Base-by-base conservation (phyloP, 2,888 invertebrate genomes). In the Galerucella pusilla region DNA sequence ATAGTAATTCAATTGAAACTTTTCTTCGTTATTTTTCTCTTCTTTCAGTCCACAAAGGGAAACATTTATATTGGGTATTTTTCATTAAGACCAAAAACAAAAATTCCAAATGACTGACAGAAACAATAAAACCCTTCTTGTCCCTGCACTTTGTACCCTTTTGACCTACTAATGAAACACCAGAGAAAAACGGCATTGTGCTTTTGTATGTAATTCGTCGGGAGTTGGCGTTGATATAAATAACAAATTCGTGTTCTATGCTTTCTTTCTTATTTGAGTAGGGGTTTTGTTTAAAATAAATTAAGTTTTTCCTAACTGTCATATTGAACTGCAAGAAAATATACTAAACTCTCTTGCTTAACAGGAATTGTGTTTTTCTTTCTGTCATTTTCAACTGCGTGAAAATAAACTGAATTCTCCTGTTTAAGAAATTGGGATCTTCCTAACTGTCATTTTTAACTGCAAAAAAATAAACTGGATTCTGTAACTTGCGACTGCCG, bases 151-250 rank as follows among this genome's bases (percentile, higher is more conserved):
- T 42, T 42, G 35, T 35, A 49, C 68, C 67, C 73, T 73, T 73
- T 72, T 42, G 73, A 73, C 73, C 73, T 68, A 73, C 60, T 73
- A 73, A 73, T 68, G 61, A 61, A 60, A 42, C 67, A 20, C 61
- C 65, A 57, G 61, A 61, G 42, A 61, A 61, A 61, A 61, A 61
- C 61, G 12, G 35, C 28, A 12, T 42, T 61, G 4, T 61, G 61
- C 9, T 11, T 61, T 35, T 35, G 61, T 61, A 35, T 59, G 11
- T 61, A 61, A 61, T 61, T 61, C 61, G 61, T n/a, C 3, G 35
- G 28, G 35, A 42, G 61, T 61, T 35, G 61, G 20, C 35, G 35
- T 61, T 59, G 59, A 59, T 59, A 59, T 59, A 59, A 59, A 59
- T 59, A 59, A 20, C 35, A 42, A 42, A 59, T 25, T 59, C 20